Conservation (phyloP, 2,797 vertebrate genomes). For the Platalea minor region DNA sequence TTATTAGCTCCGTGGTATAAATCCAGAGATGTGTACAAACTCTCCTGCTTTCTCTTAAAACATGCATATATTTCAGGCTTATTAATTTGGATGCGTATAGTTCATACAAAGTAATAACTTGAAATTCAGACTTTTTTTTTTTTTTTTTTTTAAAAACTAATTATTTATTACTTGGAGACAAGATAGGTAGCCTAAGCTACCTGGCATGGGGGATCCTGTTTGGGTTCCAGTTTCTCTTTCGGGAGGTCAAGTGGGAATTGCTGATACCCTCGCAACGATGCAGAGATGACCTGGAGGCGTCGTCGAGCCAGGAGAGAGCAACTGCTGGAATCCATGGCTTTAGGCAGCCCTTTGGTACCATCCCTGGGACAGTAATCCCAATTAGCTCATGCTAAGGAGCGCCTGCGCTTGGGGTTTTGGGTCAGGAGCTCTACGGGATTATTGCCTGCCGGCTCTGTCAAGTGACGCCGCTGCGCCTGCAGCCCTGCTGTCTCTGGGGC, state of each 20-base stretch:
- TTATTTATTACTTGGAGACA: not conserved
- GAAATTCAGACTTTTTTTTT: not conserved
- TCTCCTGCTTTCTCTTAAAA: not conserved
- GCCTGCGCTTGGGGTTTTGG: fast-evolving
- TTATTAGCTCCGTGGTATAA: conserved; percentile 30
- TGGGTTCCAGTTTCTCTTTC: not conserved
- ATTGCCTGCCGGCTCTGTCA: not conserved
- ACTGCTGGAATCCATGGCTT: fast-evolving
- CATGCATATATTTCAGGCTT: not conserved
- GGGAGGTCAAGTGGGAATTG: not conserved
- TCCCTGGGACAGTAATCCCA: not conserved
- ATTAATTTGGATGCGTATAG: not conserved
- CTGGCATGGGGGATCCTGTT: not conserved
- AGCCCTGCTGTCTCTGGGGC: not conserved
- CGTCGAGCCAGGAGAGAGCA: not conserved
- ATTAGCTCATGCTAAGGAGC: not conserved
- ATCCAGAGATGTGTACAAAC: not conserved
- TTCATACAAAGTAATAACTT: not conserved
- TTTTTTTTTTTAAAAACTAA: not conserved
- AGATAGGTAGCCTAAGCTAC: not conserved
- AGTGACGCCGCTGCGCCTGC: not conserved
- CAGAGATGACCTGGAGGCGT: too few species aligned
- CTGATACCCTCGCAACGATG: fast-evolving
- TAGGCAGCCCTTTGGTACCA: not conserved
- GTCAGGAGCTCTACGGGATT: fast-evolving